Evolutionary conservation across 2,888 invertebrate species (phyloP), one percentile per base, ranked within the genome.

Genomic region (Clivina fossor): DNA sequence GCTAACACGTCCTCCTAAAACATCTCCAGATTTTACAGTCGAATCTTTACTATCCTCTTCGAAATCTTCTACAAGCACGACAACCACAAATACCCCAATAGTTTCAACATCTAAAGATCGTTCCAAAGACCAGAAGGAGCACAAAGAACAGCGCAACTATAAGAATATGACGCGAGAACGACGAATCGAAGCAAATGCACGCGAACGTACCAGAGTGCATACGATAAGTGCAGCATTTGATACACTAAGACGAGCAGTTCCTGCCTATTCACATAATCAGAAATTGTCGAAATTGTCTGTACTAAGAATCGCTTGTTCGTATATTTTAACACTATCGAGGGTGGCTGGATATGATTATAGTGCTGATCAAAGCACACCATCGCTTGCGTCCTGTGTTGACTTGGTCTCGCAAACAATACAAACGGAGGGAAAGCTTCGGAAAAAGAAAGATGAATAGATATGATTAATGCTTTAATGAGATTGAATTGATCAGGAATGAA

Each of bases 181-280:
- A 62, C 79, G 95, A 61, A 92, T 95, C 68, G 95, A 96, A 71
- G 95, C 95, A 0, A 96, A 96, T 69, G 95, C 95, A 0, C 78
- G 95, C 3, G 95, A 96, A 70, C 76, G 95, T 57, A 93, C 94
- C 4, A 78, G 95, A 47, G 95, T 96, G 0, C 95, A 96, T 72
- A 95, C 95, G 1, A 96, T 96, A 62, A 93, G 93, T 67, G 94
- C 94, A 0, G 95, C 95, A 0, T 96, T 95, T 70, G 95, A 96
- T 62, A 92, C 90, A 1, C 76, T 96, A 7, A 79, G 95, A 37
- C 78, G 80, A 57, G 80, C 93, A 1, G 88, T 96, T 35, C 95
- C 95, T 2, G 85, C 94, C 0, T 95, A 93, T 71, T 93, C 93
- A 33, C 88, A 93, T 71, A 90, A 92, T 69, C 94, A 94, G 74